phyloP scores from a whole-genome alignment of 2,888 invertebrate species.

The Tipula vernalis region DNA sequence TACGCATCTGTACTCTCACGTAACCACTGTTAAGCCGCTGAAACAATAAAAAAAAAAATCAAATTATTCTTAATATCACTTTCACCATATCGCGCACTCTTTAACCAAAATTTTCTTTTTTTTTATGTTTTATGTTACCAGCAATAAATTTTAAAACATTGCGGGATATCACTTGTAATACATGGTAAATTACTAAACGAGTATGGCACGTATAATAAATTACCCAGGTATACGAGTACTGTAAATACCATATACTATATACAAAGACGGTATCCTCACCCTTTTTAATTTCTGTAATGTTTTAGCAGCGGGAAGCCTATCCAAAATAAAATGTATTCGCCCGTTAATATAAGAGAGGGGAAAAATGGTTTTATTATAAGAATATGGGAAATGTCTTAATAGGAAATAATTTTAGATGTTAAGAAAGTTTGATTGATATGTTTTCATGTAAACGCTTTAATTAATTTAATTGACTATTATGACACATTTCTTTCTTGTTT shows the following conservation, averaged over 20 bases:
- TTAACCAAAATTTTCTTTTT: not conserved
- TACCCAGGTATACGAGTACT: not conserved
- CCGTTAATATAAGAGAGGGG: not conserved
- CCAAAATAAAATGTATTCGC: not conserved
- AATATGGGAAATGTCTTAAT: not conserved
- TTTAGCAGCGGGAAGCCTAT: not conserved
- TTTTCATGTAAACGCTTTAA: not conserved
- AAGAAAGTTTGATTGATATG: not conserved
- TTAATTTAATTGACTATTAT: not conserved
- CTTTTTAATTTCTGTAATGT: not conserved
- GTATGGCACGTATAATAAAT: not conserved
- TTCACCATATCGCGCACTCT: not conserved
- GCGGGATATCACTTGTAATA: slow-evolving; percentile 4
- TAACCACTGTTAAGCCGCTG: not conserved
- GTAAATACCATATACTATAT: not conserved
- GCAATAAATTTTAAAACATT: not conserved
- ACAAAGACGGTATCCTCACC: not conserved
- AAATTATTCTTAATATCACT: not conserved
- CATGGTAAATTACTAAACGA: not conserved
- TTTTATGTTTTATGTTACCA: not conserved
- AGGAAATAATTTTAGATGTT: not conserved
- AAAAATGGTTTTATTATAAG: not conserved
- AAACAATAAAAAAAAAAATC: not conserved
- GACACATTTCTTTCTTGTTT: not conserved
- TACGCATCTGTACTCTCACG: not conserved